phyloP scores from a whole-genome alignment of 2,113 vertebrate genomes.

The Nothoprocta pentlandii region DNA sequence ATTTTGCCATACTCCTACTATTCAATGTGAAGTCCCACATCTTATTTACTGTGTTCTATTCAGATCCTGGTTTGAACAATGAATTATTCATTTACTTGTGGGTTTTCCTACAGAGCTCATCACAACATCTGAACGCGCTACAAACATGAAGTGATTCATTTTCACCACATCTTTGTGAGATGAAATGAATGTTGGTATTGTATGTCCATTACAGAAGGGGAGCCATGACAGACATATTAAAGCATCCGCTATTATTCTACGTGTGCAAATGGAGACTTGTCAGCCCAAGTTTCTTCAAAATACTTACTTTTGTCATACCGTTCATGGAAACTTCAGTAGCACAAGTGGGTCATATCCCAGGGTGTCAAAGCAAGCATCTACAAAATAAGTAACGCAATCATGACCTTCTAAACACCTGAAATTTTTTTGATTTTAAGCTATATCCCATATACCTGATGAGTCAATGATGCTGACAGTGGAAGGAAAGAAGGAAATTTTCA shows the following conservation, averaged over 20 bases:
- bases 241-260: conserved; percentile 21
- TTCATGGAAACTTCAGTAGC: neutral
- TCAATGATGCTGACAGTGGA: neutral
- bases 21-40: neutral
- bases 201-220: neutral
- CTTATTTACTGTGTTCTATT: conserved; percentile 30
- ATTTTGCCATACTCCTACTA: neutral
- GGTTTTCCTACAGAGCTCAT: conserved; percentile 47
- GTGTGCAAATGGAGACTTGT: neutral
- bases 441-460: neutral
- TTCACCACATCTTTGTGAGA: conserved; percentile 36
- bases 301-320: neutral
- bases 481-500: neutral
- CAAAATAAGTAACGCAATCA: neutral
- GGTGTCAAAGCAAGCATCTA: neutral
- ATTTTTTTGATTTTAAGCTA: neutral
- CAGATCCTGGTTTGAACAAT: conserved; percentile 34
- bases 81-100: conserved; percentile 56
- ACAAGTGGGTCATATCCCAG: neutral
- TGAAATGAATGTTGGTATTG: conserved; percentile 48
- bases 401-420: neutral
- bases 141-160: conserved; percentile 42
- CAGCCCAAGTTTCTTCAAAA: neutral
- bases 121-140: conserved; percentile 41
- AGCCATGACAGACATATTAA: neutral